Conservation (phyloP, 2,113 vertebrate genomes). For the Chionis minor region DNA sequence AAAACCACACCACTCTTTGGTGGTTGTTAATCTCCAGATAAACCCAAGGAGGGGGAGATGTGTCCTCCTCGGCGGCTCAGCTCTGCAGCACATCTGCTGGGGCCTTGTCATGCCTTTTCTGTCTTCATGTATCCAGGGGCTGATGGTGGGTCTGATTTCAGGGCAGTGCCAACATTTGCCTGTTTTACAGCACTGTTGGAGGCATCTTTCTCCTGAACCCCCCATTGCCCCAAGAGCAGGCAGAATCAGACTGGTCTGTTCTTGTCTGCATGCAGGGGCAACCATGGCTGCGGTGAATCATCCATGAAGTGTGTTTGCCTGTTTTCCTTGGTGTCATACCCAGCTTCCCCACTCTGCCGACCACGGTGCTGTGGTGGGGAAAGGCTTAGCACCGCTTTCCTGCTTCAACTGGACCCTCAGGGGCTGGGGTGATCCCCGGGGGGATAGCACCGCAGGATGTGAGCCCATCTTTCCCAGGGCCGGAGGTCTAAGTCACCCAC, state of each 20-base stretch:
- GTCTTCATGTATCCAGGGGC: not conserved
- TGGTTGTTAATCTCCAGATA: not conserved
- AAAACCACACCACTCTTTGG: not conserved
- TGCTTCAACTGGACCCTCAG: not conserved
- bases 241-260: not conserved
- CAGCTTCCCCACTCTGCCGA: not conserved
- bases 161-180: not conserved
- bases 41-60: not conserved
- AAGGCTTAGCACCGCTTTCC: not conserved
- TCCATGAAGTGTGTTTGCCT: not conserved
- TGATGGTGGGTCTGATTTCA: rapidly evolving
- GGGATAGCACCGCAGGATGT: not conserved
- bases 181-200: not conserved
- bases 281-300: not conserved
- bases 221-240: not conserved
- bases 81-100: not conserved
- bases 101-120: not conserved
- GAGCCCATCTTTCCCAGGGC: not conserved
- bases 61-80: not conserved
- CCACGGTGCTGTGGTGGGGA: not conserved
- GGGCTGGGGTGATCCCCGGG: rapidly evolving
- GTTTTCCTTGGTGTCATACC: not conserved
- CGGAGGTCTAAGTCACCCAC: not conserved
- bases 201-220: not conserved
- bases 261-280: not conserved